Evolutionary conservation across 2,888 invertebrate genomes (phyloP), one percentile per base, ranked within the genome.

Genomic region (Slavum lentiscoides): DNA sequence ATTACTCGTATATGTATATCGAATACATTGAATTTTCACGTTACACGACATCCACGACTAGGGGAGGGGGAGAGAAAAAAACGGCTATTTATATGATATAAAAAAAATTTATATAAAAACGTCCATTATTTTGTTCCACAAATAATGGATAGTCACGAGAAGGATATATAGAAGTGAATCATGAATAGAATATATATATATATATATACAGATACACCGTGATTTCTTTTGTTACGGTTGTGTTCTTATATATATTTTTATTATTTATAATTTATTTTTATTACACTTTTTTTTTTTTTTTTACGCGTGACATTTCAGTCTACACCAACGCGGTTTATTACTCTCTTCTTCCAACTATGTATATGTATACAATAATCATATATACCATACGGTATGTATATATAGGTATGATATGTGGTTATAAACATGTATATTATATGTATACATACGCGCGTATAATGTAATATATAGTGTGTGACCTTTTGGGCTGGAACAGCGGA

Each of bases 291-390:
- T 58, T 21, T 64, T 37, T 59, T 69, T 67, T 67, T 74, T 55
- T 66, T 55, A 67, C 58, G 43, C 66, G 58, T 75, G 58, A 75
- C 67, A 75, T 75, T 75, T 75, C 39, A 74, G 39, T 75, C 67
- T n/a, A 75, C n/a, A n/a, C 43, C 67, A 75, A 67, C 58, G 30
- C 17, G 55, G 37, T 37, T 39, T 74, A 74, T 58, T 43, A 66
- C 67, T 75, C 67, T 67, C 66, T 67, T 43, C 39, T 58, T 39
- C 13, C 13, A 43, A 59, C 66, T 66, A 43, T 43, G 43, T 43
- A 43, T 43, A 7, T n/a, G n/a, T n/a, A n/a, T n/a, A n/a, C n/a
- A n/a, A n/a, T n/a, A n/a, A n/a, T n/a, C n/a, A n/a, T n/a, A n/a
- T n/a, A n/a, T n/a, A n/a, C n/a, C n/a, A n/a, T n/a, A n/a, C n/a